phyloP scores from a whole-genome alignment of 1,140 invertebrate genomes.

The Phymastichus coffea region DNA sequence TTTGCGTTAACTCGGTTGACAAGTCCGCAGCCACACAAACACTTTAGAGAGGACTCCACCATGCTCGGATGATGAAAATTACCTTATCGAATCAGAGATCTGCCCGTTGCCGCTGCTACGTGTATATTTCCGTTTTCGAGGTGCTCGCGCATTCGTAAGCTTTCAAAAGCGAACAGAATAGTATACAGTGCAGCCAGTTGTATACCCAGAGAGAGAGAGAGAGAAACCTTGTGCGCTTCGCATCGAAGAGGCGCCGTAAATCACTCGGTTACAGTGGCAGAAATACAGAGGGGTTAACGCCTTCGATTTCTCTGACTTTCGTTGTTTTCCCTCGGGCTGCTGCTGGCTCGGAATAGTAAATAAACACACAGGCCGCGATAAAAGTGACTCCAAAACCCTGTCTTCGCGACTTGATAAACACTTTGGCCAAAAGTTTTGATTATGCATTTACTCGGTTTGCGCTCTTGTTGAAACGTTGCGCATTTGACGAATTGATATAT shows the following conservation, averaged over 20 bases:
- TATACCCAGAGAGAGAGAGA: background rate
- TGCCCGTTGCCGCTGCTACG: too few relatives aligned
- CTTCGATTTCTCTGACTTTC: background rate
- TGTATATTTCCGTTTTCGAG: conserved; percentile 12
- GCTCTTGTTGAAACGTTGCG: too few relatives aligned
- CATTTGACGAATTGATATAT: too few relatives aligned
- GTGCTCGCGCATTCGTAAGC: background rate
- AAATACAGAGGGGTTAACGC: background rate
- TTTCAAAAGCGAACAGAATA: conserved; percentile 5
- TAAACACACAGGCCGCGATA: conserved; percentile 16
- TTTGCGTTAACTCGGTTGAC: too few relatives aligned
- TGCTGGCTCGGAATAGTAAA: conserved; percentile 19
- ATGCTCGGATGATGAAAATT: too few relatives aligned
- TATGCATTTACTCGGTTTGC: too few relatives aligned
- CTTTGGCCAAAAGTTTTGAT: too few relatives aligned
- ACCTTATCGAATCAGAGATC: too few relatives aligned
- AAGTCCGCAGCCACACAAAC: too few relatives aligned
- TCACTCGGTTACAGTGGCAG: conserved; percentile 13
- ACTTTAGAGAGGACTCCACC: too few relatives aligned
- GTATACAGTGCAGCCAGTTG: too few relatives aligned
- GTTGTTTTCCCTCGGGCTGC: background rate
- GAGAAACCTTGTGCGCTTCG: background rate
- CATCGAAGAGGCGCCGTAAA: conserved; percentile 5
- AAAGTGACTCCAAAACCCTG: conserved; percentile 20
- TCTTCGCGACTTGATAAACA: too few relatives aligned